These are phyloP conservation scores for Cuculus canorus DNA, from an alignment of 2,797 vertebrate genomes.

Conservation along the genomic window DNA sequence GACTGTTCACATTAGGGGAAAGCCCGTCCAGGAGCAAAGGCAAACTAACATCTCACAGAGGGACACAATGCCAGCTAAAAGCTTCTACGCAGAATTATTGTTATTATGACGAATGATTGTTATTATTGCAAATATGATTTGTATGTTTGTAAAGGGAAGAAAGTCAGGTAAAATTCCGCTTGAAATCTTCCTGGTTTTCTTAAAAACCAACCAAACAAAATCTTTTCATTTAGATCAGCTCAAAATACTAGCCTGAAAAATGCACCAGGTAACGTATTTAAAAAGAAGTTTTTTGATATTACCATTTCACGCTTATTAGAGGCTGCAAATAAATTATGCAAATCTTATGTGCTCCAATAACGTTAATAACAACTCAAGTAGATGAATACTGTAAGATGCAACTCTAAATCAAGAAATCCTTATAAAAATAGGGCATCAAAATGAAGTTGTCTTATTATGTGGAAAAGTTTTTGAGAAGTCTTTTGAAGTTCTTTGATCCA, in stretches of 20 bases:
- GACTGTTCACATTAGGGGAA: neutral
- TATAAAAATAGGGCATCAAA: constrained; percentile 45
- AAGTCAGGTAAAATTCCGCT: neutral
- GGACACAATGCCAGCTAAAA: neutral
- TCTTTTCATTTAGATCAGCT: neutral
- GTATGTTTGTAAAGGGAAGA: neutral
- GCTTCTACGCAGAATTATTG: neutral
- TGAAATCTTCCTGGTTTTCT: neutral
- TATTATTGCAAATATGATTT: neutral
- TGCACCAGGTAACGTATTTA: neutral
- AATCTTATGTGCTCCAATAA: neutral
- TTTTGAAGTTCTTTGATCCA: constrained; percentile 86
- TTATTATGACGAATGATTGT: neutral
- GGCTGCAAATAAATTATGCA: neutral
- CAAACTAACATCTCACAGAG: neutral
- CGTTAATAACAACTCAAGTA: neutral
- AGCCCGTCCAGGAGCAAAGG: neutral
- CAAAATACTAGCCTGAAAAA: neutral
- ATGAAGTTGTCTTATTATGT: constrained; percentile 38
- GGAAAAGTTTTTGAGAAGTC: constrained; percentile 73
- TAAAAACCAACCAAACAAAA: neutral
- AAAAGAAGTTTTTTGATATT: neutral
- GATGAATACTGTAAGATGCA: neutral
- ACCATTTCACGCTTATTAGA: neutral
- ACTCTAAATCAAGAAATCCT: constrained; percentile 8